These are phyloP conservation scores for Aelia acuminata DNA, from an alignment of 2,888 invertebrate species.

Conservation along the genomic window DNA sequence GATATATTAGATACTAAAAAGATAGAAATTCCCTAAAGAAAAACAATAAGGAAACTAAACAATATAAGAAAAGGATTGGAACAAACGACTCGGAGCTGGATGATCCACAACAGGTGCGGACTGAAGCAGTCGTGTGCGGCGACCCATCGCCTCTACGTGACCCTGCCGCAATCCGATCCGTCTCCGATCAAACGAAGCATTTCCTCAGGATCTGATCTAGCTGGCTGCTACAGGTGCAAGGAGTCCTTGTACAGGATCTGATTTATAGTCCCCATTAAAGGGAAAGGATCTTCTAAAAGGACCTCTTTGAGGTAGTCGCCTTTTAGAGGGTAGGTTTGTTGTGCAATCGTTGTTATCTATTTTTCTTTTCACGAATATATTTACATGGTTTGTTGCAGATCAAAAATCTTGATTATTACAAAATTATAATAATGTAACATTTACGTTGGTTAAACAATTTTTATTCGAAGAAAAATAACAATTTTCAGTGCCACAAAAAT, in stretches of 20 bases:
- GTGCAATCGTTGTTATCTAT: too few relatives aligned
- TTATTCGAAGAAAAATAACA: too few relatives aligned
- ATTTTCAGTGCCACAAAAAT: too few relatives aligned
- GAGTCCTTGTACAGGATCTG: background rate
- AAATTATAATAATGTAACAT: too few relatives aligned
- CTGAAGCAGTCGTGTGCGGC: background rate
- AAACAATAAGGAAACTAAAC: background rate
- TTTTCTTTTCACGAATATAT: too few relatives aligned
- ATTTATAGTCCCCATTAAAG: background rate
- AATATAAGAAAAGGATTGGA: background rate
- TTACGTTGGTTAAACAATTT: too few relatives aligned
- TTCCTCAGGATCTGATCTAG: background rate
- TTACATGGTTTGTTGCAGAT: too few relatives aligned
- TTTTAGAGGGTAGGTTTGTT: background rate
- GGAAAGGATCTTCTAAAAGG: background rate
- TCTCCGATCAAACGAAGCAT: conserved; percentile 11
- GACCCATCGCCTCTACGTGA: background rate
- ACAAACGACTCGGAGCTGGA: background rate
- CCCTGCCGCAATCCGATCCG: background rate
- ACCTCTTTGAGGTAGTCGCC: background rate
- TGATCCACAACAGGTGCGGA: background rate
- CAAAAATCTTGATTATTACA: too few relatives aligned
- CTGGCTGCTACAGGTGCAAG: background rate
- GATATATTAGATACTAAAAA: too few relatives aligned
- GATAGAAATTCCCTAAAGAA: too few relatives aligned